phyloP scores from a whole-genome alignment of 2,888 invertebrate species.

The Apamea crenata region DNA sequence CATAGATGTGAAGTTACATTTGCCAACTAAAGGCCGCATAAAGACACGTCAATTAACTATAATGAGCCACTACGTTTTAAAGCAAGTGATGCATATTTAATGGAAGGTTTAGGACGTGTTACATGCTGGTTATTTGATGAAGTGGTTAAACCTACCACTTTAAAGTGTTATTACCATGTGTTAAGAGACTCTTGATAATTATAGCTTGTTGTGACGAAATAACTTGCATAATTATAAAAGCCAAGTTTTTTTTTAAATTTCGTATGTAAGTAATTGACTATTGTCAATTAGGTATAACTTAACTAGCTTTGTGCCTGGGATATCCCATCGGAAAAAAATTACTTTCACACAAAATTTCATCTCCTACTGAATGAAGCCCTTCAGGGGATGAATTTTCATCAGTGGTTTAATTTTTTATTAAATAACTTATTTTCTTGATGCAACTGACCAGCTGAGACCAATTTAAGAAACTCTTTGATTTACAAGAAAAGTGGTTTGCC shows the following conservation, averaged over 20 bases:
- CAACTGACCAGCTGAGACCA: not conserved
- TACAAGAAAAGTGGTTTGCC: not conserved
- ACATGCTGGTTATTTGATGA: slow-evolving; percentile 58
- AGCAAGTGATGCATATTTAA: slow-evolving; percentile 53
- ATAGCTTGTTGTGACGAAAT: not conserved
- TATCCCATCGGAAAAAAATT: too few species aligned
- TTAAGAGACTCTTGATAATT: not conserved
- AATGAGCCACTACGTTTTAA: slow-evolving; percentile 28
- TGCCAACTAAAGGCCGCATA: not conserved
- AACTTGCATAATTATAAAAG: not conserved
- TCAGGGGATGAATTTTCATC: not conserved
- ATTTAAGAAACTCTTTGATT: not conserved
- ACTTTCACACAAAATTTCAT: not conserved
- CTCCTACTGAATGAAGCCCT: not conserved
- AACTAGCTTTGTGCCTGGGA: too few species aligned
- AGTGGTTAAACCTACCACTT: slow-evolving; percentile 50
- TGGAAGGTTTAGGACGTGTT: slow-evolving; percentile 48
- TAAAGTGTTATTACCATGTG: slow-evolving; percentile 33
- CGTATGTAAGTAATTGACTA: not conserved
- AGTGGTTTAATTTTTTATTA: too few species aligned
- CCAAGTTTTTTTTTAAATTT: not conserved
- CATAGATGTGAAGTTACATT: not conserved
- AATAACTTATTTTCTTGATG: not conserved
- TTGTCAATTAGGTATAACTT: not conserved
- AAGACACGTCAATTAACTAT: slow-evolving; percentile 35